Percentiles rank a stretch among this genome's conserved stretches.
These are phyloP conservation scores for Crioceris asparagi DNA, from an alignment of 2,888 invertebrate species.

Conservation along the genomic window DNA sequence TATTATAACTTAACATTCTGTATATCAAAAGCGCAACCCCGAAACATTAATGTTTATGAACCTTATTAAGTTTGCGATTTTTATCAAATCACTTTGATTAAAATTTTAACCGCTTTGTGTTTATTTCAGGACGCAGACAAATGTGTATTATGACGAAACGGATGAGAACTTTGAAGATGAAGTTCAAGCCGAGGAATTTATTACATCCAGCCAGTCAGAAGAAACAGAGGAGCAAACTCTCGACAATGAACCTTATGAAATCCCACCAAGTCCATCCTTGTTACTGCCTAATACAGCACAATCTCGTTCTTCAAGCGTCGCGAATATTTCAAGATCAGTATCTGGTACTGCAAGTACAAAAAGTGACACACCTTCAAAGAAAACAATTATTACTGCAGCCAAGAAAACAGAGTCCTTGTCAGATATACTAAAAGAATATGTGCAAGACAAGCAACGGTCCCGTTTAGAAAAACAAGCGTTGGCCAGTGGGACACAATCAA, in stretches of 20 bases:
- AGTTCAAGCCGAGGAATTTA: conserved; percentile 3
- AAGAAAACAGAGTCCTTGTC: too few species aligned
- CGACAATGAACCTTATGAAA: conserved; percentile 5
- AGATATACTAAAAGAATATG: too few species aligned
- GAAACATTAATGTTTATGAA: too few species aligned
- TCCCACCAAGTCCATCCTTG: conserved; percentile 9
- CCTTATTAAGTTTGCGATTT: too few species aligned
- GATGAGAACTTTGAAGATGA: conserved; percentile 9
- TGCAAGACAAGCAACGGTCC: too few species aligned
- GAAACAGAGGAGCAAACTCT: conserved; percentile 6
- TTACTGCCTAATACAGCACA: conserved; percentile 11
- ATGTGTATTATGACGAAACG: conserved; percentile 7
- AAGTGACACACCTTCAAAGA: conserved; percentile 7
- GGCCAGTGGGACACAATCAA: too few species aligned
- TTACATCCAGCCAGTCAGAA: conserved; percentile 7
- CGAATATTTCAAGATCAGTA: conserved; percentile 5
- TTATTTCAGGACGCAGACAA: conserved; percentile 11
- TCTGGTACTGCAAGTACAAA: conserved; percentile 5
- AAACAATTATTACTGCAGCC: conserved; percentile 6
- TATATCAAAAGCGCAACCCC: too few species aligned
- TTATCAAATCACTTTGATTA: too few species aligned
- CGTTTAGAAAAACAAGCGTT: too few species aligned
- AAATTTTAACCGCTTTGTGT: conserved; percentile 2
- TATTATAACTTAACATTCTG: too few species aligned
- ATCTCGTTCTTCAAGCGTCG: conserved; percentile 11